These are phyloP conservation scores for Calliopsis andreniformis DNA, from an alignment of 1,140 invertebrate species.

Conservation along the genomic window DNA sequence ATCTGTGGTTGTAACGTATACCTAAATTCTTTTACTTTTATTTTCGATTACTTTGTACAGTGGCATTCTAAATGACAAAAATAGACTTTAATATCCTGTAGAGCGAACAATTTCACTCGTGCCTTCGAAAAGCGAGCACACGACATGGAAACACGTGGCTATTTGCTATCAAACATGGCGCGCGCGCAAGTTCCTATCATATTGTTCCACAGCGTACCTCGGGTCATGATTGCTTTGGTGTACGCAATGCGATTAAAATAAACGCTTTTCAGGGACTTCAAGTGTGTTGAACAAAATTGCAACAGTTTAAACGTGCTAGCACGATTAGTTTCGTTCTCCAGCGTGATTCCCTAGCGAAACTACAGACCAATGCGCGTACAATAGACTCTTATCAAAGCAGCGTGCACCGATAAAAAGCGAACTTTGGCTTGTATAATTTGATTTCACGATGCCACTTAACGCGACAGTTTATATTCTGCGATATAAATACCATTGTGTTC, in stretches of 20 bases:
- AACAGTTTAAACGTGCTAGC: neutral
- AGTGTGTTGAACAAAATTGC: neutral
- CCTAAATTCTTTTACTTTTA: no score
- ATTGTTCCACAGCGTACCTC: neutral
- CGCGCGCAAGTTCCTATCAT: neutral
- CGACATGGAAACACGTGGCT: neutral
- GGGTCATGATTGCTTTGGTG: neutral
- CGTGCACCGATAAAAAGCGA: no score
- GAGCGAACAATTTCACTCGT: neutral
- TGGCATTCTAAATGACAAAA: no score
- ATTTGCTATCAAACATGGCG: neutral
- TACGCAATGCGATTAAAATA: neutral
- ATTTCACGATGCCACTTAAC: no score
- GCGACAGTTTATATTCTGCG: no score
- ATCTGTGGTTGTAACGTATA: no score
- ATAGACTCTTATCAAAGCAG: no score
- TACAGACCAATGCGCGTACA: no score
- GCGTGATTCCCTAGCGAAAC: neutral
- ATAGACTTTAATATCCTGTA: neutral
- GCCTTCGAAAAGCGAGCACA: neutral
- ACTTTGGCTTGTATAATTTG: no score
- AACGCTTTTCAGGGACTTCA: neutral
- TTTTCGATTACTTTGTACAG: no score
- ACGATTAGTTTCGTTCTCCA: neutral
- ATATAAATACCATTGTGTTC: no score